Percentiles rank a stretch among this genome's conserved stretches.
Conservation (phyloP, 2,888 invertebrate genomes). For the Camptogramma bilineatum region DNA sequence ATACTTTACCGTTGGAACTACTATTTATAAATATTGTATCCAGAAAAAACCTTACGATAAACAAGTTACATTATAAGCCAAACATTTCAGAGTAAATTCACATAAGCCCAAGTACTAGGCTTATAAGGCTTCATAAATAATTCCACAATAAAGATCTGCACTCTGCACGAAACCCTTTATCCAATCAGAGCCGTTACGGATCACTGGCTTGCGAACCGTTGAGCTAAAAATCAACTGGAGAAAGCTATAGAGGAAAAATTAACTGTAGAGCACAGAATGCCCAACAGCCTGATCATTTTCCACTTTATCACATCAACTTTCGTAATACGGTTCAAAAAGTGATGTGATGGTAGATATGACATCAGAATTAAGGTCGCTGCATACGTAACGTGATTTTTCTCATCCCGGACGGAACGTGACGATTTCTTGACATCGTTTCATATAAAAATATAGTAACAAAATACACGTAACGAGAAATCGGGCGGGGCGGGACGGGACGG, state of each 20-base stretch:
- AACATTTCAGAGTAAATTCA: constrained; percentile 37
- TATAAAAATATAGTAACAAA: no score
- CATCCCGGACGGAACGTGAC: no score
- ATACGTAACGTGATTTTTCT: no score
- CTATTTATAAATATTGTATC: no score
- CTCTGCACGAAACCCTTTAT: constrained; percentile 66
- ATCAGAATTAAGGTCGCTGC: no score
- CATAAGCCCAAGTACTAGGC: constrained; percentile 9
- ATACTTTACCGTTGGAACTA: no score
- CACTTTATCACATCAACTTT: neutral
- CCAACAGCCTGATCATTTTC: neutral
- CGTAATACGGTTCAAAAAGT: no score
- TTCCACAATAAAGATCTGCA: constrained; percentile 53
- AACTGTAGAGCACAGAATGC: constrained; percentile 8
- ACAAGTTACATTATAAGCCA: constrained; percentile 2
- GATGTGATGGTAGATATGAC: no score
- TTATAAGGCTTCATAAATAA: constrained; percentile 57
- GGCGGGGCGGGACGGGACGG: no score
- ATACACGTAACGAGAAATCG: no score
- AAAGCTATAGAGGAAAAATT: constrained; percentile 46
- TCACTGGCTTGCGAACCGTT: constrained; percentile 56
- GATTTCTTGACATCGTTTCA: no score
- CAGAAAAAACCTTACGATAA: neutral
- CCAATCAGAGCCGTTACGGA: constrained; percentile 71
- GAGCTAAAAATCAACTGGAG: constrained; percentile 62